These are phyloP conservation scores for Drosophila yakuba DNA, from an alignment of 1,140 invertebrate species.

Conservation along the genomic window DNA sequence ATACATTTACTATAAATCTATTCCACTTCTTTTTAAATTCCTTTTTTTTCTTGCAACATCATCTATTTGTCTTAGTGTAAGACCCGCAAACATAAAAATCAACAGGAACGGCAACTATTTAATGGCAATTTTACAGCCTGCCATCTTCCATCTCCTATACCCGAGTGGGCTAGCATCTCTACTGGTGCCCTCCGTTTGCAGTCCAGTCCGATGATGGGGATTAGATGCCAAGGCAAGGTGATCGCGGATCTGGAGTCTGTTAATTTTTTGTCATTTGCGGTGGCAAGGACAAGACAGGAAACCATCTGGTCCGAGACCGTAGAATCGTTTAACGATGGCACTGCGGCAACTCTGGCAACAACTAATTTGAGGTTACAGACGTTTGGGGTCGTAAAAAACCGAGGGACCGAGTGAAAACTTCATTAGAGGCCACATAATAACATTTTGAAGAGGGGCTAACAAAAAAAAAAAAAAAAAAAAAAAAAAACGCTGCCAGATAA, in stretches of 20 bases:
- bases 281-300: constrained; percentile 67
- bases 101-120: constrained; percentile 73
- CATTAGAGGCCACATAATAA: constrained; percentile 73
- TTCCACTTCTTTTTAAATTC: no score
- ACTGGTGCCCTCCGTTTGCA: neutral
- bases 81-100: constrained; percentile 64
- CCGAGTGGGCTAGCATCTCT: neutral
- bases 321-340: constrained; percentile 56
- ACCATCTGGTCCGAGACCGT: constrained; percentile 36
- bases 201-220: constrained; percentile 58
- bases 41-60: neutral
- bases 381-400: constrained; percentile 59
- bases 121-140: constrained; percentile 77
- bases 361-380: constrained; percentile 63
- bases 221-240: constrained; percentile 53
- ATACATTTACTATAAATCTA: no score
- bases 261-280: constrained; percentile 62
- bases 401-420: constrained; percentile 66
- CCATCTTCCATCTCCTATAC: constrained; percentile 14
- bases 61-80: constrained; percentile 2
- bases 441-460: neutral
- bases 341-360: constrained; percentile 57
- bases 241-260: constrained; percentile 40
- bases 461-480: constrained; percentile 14
- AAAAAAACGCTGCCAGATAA: constrained; percentile 24